These are phyloP conservation scores for Ischnus inquisitorius DNA, from an alignment of 2,888 invertebrate species.

Conservation along the genomic window DNA sequence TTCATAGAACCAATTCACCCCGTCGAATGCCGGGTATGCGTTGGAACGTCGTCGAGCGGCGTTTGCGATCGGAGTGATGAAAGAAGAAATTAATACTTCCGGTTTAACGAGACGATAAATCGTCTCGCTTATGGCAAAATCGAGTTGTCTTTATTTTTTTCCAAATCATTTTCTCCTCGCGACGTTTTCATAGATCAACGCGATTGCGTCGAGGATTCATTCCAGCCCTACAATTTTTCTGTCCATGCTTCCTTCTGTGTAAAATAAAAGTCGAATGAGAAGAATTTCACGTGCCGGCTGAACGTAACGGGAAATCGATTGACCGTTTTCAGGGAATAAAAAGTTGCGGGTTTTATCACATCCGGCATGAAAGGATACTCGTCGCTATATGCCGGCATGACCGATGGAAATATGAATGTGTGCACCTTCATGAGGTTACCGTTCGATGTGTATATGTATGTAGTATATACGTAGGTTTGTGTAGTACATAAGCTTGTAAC, in stretches of 20 bases:
- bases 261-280: conserved; percentile 21
- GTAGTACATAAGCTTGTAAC: conserved; percentile 36
- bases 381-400: conserved; percentile 4
- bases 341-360: conserved; percentile 45
- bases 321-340: conserved; percentile 38
- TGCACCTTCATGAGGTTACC: conserved; percentile 23
- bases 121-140: conserved; percentile 5
- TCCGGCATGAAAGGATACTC: conserved; percentile 34
- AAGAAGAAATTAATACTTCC: conserved; percentile 45
- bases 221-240: not conserved
- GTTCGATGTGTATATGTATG: conserved; percentile 29
- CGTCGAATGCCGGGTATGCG: not conserved
- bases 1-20: conserved; percentile 47
- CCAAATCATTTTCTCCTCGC: not conserved
- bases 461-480: conserved; percentile 2
- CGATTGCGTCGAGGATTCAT: not conserved
- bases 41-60: conserved; percentile 10
- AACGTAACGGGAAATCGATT: conserved; percentile 52
- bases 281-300: conserved; percentile 30
- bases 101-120: conserved; percentile 42
- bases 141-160: conserved; percentile 4
- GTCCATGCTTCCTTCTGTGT: not conserved
- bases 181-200: not conserved
- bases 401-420: not conserved
- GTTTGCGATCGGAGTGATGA: not conserved